Conservation (phyloP, 2,797 vertebrate species). For the Ctenopoma multispine region DNA sequence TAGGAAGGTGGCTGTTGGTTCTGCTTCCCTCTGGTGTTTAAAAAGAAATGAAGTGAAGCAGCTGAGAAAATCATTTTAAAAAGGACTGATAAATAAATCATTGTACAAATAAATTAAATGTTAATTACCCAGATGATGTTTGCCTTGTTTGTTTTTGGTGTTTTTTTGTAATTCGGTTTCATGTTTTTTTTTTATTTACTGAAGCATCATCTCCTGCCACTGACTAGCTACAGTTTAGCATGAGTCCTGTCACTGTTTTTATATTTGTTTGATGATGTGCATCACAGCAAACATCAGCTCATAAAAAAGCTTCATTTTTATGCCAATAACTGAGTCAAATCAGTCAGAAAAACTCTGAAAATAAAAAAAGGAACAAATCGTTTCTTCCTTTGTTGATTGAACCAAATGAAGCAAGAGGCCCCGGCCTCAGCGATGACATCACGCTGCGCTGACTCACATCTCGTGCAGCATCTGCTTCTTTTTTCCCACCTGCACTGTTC, state of each 20-base stretch:
- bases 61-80: not conserved
- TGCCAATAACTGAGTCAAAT: not conserved
- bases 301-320: not conserved
- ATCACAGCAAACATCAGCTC: not conserved
- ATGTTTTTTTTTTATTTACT: slow-evolving; percentile 36
- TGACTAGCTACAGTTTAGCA: not conserved
- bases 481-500: not conserved
- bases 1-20: slow-evolving; percentile 55
- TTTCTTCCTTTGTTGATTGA: not conserved
- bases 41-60: too few species aligned
- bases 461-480: not conserved
- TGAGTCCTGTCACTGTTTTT: not conserved
- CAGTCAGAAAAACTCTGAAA: not conserved
- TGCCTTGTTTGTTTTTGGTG: slow-evolving; percentile 12
- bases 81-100: not conserved
- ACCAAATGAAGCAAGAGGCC: not conserved
- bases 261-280: not conserved
- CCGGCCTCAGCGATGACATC: slow-evolving; percentile 25
- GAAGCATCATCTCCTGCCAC: not conserved
- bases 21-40: not conserved
- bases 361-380: not conserved
- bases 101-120: slow-evolving; percentile 10
- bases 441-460: slow-evolving; percentile 50
- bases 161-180: slow-evolving; percentile 47
- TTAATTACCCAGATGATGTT: too few species aligned